Percentiles rank a stretch among this genome's conserved stretches.
These are phyloP conservation scores for Apolygus lucorum DNA, from an alignment of 1,140 invertebrate genomes.

Conservation along the genomic window DNA sequence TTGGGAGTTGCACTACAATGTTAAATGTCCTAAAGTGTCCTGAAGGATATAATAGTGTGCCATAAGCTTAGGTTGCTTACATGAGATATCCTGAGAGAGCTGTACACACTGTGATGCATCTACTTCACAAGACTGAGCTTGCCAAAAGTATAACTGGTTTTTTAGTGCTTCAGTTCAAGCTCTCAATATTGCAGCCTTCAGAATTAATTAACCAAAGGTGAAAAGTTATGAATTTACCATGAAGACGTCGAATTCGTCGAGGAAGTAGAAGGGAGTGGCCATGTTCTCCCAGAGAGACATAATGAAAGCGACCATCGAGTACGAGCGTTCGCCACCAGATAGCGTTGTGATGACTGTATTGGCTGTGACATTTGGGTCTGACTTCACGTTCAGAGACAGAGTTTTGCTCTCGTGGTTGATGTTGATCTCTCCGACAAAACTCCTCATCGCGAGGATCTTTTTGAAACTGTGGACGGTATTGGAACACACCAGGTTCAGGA, in stretches of 20 bases:
- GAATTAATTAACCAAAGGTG: conserved; percentile 25
- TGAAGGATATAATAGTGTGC: too few species aligned
- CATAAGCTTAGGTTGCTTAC: too few species aligned
- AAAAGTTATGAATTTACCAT: conserved; percentile 66
- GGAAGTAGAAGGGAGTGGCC: conserved; percentile 84
- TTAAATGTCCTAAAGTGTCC: too few species aligned
- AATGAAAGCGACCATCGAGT: conserved; percentile 87
- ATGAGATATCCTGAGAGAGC: too few species aligned
- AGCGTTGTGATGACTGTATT: conserved; percentile 53
- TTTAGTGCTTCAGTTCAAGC: too few species aligned
- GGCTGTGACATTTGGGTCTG: conserved; percentile 38
- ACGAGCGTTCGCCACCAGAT: conserved; percentile 92
- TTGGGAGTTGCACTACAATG: too few species aligned
- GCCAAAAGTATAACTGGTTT: too few species aligned
- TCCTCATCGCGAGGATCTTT: not conserved
- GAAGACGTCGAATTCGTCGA: conserved; percentile 98
- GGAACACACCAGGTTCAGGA: not conserved
- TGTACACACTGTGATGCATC: too few species aligned
- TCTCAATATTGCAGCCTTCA: too few species aligned
- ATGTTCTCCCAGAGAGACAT: conserved; percentile 87
- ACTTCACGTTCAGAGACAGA: conserved; percentile 51
- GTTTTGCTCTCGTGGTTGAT: conserved; percentile 50
- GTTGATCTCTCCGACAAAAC: conserved; percentile 39
- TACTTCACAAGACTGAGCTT: too few species aligned
- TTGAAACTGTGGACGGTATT: not conserved